These are phyloP conservation scores for Sphenopsis melanotis DNA, from an alignment of 2,797 vertebrate species.

Conservation along the genomic window DNA sequence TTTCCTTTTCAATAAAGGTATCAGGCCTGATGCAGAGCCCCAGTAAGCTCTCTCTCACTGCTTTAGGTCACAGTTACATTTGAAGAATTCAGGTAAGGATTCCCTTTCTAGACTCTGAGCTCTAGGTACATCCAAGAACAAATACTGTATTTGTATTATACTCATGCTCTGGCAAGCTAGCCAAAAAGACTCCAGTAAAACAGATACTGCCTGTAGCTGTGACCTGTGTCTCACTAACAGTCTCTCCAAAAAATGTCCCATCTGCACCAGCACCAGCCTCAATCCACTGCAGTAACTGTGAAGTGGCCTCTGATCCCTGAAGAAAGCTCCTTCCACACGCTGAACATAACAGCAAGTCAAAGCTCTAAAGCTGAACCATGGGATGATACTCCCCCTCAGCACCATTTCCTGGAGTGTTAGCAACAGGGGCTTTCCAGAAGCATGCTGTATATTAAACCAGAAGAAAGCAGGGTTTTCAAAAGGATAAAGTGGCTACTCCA, in stretches of 20 bases:
- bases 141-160: neutral
- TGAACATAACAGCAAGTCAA: neutral
- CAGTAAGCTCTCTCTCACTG: neutral
- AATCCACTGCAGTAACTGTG: neutral
- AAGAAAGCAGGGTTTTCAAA: neutral
- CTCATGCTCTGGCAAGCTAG: neutral
- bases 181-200: neutral
- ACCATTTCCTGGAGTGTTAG: neutral
- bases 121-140: neutral
- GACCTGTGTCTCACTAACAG: neutral
- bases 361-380: neutral
- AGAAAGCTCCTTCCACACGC: neutral
- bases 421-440: neutral
- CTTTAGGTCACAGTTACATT: neutral
- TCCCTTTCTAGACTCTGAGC: neutral
- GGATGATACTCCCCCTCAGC: neutral
- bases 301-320: neutral
- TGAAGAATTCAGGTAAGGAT: neutral
- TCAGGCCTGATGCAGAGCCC: neutral
- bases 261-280: neutral
- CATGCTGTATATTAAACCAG: neutral
- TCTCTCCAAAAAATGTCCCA: neutral
- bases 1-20: neutral
- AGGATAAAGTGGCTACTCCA: neutral
- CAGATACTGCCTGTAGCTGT: neutral